Base-by-base conservation (phyloP, 2,797 vertebrate species). In the Acrocephalus scirpaceus region DNA sequence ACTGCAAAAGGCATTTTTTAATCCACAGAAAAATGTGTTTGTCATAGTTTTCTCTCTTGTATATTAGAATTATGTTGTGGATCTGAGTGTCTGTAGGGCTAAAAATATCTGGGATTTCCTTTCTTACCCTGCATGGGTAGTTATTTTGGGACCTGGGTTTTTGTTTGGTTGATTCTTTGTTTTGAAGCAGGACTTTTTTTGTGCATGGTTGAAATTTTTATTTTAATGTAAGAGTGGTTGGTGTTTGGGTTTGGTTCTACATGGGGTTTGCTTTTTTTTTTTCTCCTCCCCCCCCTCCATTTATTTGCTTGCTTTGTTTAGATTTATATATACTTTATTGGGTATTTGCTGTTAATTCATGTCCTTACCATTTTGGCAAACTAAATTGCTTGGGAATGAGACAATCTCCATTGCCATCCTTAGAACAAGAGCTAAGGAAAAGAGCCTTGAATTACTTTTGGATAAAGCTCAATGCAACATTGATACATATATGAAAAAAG, bases 171-270 rank as follows among this genome's bases (percentile, higher is more conserved):
- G 9, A 8, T 7, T 71, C 13, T 29, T 30, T 13, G 16, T 27
- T 53, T 40, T 23, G 15, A 18, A 44, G 13, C 4, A 65, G 10
- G 8, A 29, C 17, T 22, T 10, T 21, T 20, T 71, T 16, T 42
- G 16, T 30, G 5, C 13, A 2, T 38, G n/a, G 29, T 47, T 30
- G 3, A 10, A 30, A 1, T 3, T 10, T 29, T 29, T 58, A 38
- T 67, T 54, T 22, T 5, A 1, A 7, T 21, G 2, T 7, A 10
- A 21, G 23, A 1, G 2, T 11, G 17, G 3, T 50, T 38, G 9
- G 2, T 76, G 10, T 58, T 83, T 10, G 51, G 29, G 10, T 76
- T 70, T 40, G 30, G 5, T 38, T 64, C 29, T 45, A 3, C 0
- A 0, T 83, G 51, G 25, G 16, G 3, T 70, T 82, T 56, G 10